These are phyloP conservation scores for Clostera curtula DNA, from an alignment of 2,888 invertebrate genomes.

Conservation along the genomic window DNA sequence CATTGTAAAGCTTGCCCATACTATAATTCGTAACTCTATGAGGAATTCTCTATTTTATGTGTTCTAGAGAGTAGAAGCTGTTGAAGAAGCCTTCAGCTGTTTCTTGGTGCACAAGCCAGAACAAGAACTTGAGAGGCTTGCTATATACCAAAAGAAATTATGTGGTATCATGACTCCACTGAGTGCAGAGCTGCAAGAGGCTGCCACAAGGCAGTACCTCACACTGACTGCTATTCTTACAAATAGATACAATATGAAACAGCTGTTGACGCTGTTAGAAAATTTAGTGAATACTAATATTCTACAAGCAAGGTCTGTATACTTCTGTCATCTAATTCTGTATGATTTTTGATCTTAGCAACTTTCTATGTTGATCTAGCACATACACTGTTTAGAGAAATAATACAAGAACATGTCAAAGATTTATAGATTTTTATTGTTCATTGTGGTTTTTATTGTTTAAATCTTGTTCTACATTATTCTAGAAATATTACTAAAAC, in stretches of 20 bases:
- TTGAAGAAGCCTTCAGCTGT: slow-evolving; percentile 93
- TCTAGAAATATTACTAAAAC: no score
- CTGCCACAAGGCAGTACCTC: slow-evolving; percentile 84
- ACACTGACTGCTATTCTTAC: slow-evolving; percentile 82
- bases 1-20: not conserved
- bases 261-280: slow-evolving; percentile 84
- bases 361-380: not conserved
- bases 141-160: slow-evolving; percentile 81
- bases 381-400: not conserved
- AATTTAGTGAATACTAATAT: slow-evolving; percentile 82
- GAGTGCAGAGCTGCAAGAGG: slow-evolving; percentile 83
- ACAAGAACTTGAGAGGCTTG: slow-evolving; percentile 79
- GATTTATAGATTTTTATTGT: slow-evolving; percentile 1
- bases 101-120: slow-evolving; percentile 86
- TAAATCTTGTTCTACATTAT: no score
- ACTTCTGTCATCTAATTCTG: no score
- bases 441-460: slow-evolving; percentile 4
- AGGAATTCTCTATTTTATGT: slow-evolving; percentile 23
- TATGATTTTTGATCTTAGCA: not conserved
- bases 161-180: slow-evolving; percentile 79
- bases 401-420: no score
- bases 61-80: slow-evolving; percentile 87
- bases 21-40: not conserved
- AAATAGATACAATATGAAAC: slow-evolving; percentile 83
- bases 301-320: slow-evolving; percentile 81